Percentiles rank a stretch among this genome's conserved stretches.
These are phyloP conservation scores for Gorsachius magnificus DNA, from an alignment of 2,797 vertebrate genomes.

Conservation along the genomic window DNA sequence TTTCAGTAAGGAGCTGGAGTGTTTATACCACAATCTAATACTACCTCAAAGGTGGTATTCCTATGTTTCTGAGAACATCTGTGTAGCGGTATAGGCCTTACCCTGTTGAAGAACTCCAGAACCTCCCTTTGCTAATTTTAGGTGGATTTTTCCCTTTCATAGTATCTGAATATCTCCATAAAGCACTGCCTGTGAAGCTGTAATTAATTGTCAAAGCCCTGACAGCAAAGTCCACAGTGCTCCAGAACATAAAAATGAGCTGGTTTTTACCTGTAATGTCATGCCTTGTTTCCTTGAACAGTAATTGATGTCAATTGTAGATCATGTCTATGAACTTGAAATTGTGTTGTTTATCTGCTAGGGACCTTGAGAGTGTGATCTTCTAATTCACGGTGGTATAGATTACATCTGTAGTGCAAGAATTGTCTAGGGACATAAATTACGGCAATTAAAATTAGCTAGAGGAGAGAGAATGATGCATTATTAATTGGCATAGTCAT, in stretches of 20 bases:
- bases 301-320: constrained; percentile 27
- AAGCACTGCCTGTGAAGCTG: neutral
- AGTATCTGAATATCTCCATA: neutral
- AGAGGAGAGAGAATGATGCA: constrained; percentile 70
- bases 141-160: neutral
- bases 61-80: neutral
- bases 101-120: neutral
- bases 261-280: constrained; percentile 14
- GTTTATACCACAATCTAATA: neutral
- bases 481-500: constrained; percentile 84
- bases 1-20: neutral
- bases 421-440: constrained; percentile 71
- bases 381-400: constrained; percentile 48
- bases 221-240: neutral
- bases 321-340: constrained; percentile 44
- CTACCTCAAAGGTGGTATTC: neutral
- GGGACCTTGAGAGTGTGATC: constrained; percentile 60
- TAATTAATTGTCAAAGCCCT: constrained; percentile 17
- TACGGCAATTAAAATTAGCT: constrained; percentile 75
- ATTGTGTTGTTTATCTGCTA: constrained; percentile 43
- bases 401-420: constrained; percentile 68
- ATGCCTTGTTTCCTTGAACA: constrained; percentile 29
- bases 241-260: constrained; percentile 9
- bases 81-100: neutral
- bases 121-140: neutral